Evolutionary conservation across 1,140 invertebrate genomes (phyloP), one percentile per base, ranked within the genome.

Genomic region (Drosophila parvula): DNA sequence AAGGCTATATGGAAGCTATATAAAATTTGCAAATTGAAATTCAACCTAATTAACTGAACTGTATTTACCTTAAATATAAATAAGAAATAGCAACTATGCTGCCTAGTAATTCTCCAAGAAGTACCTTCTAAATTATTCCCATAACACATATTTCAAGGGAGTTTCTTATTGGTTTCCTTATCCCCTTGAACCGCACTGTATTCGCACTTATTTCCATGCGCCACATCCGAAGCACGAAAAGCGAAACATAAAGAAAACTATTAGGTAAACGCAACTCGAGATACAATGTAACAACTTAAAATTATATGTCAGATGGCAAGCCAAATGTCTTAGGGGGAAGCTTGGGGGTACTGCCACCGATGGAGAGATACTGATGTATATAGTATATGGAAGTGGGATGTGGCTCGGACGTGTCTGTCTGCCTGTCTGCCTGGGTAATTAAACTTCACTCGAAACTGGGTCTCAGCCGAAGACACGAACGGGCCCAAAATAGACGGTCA

Each of bases 401-500:
- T 4, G 51, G 47, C 34, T 59, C 41, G 34, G 44, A 59, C 65
- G 65, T 48, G 65, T 71, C 65, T 71, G 59, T 28, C 57, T 56
- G 45, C 36, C 65, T 71, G 59, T 28, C 57, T 56, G 45, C 36
- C 60, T 40, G 74, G 47, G 74, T 32, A 77, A 68, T 77, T 77
- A 77, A 68, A 60, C 70, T 55, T 45, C 74, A 75, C 62, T 77
- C 63, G 67, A 73, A 77, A 77, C 74, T 77, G 74, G 74, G 74
- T 65, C 74, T 67, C 48, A 22, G 65, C 38, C 62, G 38, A 34
- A 68, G 69, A 71, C 69, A 73, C 67, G 69, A 73, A 73, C 53
- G 48, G 10, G 38, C 51, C 67, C 28, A 30, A 38, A 41, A 16
- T 22, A 36, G 34, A 58, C 36, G 65, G 44, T 10, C 40, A n/a